Base-by-base conservation (phyloP, 2,113 vertebrate species). In the Nannospalax galili region DNA sequence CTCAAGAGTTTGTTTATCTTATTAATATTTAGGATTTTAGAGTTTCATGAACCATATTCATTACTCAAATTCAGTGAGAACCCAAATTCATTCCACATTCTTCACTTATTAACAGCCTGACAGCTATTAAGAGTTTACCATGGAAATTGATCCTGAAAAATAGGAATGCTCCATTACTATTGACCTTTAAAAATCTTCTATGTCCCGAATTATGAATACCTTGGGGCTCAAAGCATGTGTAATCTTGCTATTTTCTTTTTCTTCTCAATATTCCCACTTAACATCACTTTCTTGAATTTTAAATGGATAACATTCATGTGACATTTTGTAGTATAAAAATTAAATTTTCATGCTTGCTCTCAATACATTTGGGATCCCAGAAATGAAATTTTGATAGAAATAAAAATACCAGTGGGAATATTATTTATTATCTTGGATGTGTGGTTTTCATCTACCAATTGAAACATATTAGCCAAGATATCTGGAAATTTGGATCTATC, bases 331-430 rank as follows among this genome's bases (percentile, higher is more conserved):
- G 37, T 85, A 70, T 79, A 90, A 96, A 92, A 92, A 79, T 94
- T 94, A 80, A 85, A 90, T 75, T 90, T 97, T 93, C 65, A 88
- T 94, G 64, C 74, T 97, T 95, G 30, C 70, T 94, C 95, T 94
- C 52, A 95, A 86, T 96, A 28, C 32, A 92, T 64, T 73, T 93
- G 64, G 85, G 86, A 97, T 89, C 24, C 14, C 92, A 84, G 74
- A 93, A 84, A 91, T 90, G 73, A 97, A 97, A 95, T 92, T 96
- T 96, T 92, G 86, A 58, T 91, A 97, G 82, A 92, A 95, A 92
- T 97, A 96, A 95, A 96, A 91, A 91, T 92, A 37, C 48, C 37
- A 94, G 65, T 90, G 24, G 58, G 72, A 93, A 81, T 92, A 95
- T 86, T 92, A 96, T 93, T 94, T 93, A 97, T 96, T 90, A 91